These are phyloP conservation scores for Progne subis DNA, from an alignment of 2,113 vertebrate genomes.

Conservation along the genomic window DNA sequence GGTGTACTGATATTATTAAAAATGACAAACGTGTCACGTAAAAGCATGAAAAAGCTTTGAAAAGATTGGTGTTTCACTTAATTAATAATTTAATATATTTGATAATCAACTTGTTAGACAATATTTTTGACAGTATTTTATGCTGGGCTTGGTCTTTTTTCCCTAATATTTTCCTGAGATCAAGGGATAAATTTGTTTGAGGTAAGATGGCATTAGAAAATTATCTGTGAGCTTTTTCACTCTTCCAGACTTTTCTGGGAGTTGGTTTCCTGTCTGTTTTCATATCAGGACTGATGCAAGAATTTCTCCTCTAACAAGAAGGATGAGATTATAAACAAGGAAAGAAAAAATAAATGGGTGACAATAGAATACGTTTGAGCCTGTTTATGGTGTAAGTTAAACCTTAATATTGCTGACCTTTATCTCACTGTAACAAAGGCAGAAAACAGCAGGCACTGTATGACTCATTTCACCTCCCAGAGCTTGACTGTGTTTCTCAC, in stretches of 20 bases:
- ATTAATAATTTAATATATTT: background rate
- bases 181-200: background rate
- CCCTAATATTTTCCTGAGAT: background rate
- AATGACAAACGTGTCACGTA: background rate
- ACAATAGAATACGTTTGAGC: background rate
- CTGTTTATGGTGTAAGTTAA: background rate
- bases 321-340: background rate
- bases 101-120: background rate
- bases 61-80: background rate
- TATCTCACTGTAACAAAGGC: background rate
- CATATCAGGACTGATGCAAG: background rate
- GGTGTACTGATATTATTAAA: background rate
- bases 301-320: background rate
- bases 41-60: background rate
- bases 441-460: background rate
- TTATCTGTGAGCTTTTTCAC: background rate
- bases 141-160: background rate
- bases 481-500: background rate
- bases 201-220: background rate
- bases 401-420: background rate
- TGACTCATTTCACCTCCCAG: background rate
- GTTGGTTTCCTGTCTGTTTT: background rate
- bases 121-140: background rate
- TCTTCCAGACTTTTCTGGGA: background rate
- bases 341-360: background rate